These are phyloP conservation scores for Timema podura DNA, from an alignment of 2,888 invertebrate species.

Conservation along the genomic window DNA sequence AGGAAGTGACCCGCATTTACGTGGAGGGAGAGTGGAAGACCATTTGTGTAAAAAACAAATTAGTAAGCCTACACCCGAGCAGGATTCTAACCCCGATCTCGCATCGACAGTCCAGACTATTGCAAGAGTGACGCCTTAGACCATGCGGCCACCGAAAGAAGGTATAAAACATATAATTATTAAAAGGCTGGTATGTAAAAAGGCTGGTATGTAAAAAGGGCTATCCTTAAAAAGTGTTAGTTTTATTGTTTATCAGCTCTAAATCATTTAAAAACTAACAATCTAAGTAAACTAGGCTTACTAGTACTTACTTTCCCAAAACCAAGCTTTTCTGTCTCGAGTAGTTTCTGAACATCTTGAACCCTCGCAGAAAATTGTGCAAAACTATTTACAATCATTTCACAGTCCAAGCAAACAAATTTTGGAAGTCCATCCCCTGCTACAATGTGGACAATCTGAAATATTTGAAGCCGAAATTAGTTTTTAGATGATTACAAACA, in stretches of 20 bases:
- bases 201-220: too few species aligned
- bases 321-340: conserved; percentile 19
- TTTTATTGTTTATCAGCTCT: background rate
- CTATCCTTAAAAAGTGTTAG: background rate
- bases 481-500: background rate
- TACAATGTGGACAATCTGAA: conserved; percentile 30
- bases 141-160: background rate
- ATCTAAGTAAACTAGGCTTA: background rate
- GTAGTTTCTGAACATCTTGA: conserved; percentile 31
- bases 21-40: too few species aligned
- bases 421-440: conserved; percentile 29
- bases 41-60: too few species aligned
- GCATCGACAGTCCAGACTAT: too few species aligned
- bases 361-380: conserved; percentile 33
- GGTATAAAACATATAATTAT: too few species aligned
- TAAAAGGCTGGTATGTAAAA: too few species aligned
- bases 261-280: background rate
- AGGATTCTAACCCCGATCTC: too few species aligned
- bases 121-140: too few species aligned
- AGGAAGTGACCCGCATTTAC: too few species aligned
- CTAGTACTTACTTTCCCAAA: conserved; percentile 14
- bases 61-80: too few species aligned
- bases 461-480: conserved; percentile 17
- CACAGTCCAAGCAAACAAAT: conserved; percentile 33
- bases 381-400: conserved; percentile 32